A percentile compares a stretch with the other conserved stretches of the same genome.
These are phyloP conservation scores for Drosophila tropicalis DNA, from an alignment of 1,140 invertebrate genomes.

Conservation along the genomic window DNA sequence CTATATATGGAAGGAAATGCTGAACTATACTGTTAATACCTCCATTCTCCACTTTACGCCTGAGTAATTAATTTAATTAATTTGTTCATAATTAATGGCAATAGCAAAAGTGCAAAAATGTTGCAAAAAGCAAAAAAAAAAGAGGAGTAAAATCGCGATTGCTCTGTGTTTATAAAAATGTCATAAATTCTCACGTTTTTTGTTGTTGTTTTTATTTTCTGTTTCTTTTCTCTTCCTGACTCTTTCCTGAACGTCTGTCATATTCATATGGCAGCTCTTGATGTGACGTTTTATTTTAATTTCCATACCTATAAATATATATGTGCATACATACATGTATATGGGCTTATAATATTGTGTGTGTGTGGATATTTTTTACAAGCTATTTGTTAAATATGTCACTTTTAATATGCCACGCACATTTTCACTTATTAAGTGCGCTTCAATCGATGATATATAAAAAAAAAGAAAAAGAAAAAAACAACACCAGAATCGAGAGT, in stretches of 20 bases:
- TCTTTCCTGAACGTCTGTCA: conserved; percentile 41
- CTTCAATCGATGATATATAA: conserved; percentile 48
- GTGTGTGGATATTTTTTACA: conserved; percentile 36
- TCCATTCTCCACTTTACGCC: conserved; percentile 32
- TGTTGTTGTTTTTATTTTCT: background rate
- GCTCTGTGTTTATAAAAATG: conserved; percentile 53
- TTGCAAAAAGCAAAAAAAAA: conserved; percentile 25
- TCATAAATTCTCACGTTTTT: conserved; percentile 36
- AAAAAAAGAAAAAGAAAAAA: conserved; percentile 32
- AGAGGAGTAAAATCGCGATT: background rate
- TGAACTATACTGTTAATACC: background rate
- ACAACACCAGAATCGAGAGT: conserved; percentile 26
- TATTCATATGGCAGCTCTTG: conserved; percentile 51
- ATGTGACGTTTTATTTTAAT: conserved; percentile 30
- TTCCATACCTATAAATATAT: background rate
- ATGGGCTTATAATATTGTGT: background rate
- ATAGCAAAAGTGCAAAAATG: conserved; percentile 49
- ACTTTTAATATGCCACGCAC: conserved; percentile 65
- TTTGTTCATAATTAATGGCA: conserved; percentile 68
- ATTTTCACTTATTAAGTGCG: conserved; percentile 70
- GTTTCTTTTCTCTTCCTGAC: conserved; percentile 12
- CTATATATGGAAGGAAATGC: background rate
- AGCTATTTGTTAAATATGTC: conserved; percentile 69
- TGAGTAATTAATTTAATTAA: conserved; percentile 71
- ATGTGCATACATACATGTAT: background rate